These are phyloP conservation scores for Drosophila triauraria DNA, from an alignment of 1,140 invertebrate genomes.

Conservation along the genomic window DNA sequence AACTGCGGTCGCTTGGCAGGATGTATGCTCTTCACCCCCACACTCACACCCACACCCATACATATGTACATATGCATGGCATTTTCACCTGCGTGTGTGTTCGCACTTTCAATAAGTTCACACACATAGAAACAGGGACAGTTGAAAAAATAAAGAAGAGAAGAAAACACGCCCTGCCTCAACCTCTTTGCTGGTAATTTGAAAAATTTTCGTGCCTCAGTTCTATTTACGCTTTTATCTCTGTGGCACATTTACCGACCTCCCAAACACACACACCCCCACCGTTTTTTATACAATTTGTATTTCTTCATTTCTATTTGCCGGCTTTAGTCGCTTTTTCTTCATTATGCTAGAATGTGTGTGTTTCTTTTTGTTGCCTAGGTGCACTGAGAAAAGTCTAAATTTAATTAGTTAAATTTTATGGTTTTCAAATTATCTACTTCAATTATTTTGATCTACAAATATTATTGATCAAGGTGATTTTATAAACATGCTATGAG, in stretches of 20 bases:
- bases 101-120: constrained; percentile 73
- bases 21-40: constrained; percentile 33
- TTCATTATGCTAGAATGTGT: constrained; percentile 45
- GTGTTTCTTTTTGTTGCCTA: constrained; percentile 13
- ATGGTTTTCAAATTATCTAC: neutral
- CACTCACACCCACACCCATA: constrained; percentile 7
- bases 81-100: constrained; percentile 42
- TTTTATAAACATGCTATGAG: too few relatives aligned
- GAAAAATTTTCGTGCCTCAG: constrained; percentile 73
- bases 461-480: neutral
- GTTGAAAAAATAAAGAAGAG: neutral
- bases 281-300: constrained; percentile 75
- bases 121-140: constrained; percentile 26
- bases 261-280: neutral
- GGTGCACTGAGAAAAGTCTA: neutral
- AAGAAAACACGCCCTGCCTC: constrained; percentile 17
- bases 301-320: constrained; percentile 77
- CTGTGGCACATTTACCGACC: constrained; percentile 51
- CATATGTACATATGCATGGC: constrained; percentile 12
- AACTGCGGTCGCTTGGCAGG: constrained; percentile 72
- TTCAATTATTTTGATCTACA: neutral
- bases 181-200: constrained; percentile 53
- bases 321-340: constrained; percentile 43
- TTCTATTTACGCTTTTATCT: constrained; percentile 83
- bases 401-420: neutral